phyloP scores from a whole-genome alignment of 2,113 vertebrate species.

The Mungos mungo region DNA sequence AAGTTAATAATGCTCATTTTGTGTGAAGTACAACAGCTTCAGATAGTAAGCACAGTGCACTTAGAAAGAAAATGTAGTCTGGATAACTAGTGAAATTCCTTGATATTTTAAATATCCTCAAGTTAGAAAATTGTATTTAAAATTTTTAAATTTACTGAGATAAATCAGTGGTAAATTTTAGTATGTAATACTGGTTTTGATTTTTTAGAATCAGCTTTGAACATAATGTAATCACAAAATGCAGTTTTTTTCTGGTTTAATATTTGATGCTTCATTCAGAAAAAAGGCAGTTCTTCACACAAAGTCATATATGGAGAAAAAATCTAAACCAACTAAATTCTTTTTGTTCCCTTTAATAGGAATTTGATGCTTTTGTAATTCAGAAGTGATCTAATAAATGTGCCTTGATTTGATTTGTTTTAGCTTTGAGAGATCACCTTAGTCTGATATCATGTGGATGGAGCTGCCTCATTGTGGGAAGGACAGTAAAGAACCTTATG shows the following conservation, averaged over 20 bases:
- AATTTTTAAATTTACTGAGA: neutral
- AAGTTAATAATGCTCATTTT: neutral
- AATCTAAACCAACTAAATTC: neutral
- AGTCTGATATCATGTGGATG: neutral
- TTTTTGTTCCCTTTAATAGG: neutral
- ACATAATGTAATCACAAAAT: neutral
- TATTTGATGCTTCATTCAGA: neutral
- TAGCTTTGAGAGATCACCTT: neutral
- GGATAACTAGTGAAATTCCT: conserved; percentile 3
- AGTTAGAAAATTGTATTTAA: neutral
- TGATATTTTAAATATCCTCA: neutral
- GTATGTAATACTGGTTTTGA: neutral
- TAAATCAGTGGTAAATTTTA: neutral
- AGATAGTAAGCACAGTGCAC: neutral
- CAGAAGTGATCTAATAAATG: neutral
- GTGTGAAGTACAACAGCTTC: neutral
- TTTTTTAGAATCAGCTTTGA: neutral
- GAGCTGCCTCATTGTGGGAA: neutral
- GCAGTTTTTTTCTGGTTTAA: neutral
- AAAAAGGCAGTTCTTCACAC: neutral
- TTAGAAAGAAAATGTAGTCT: neutral
- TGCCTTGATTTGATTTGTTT: neutral
- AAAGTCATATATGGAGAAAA: neutral
- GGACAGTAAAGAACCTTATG: neutral
- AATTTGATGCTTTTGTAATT: conserved; percentile 22